Base-by-base conservation (phyloP, 2,888 invertebrate species). In the Tholera decimalis region DNA sequence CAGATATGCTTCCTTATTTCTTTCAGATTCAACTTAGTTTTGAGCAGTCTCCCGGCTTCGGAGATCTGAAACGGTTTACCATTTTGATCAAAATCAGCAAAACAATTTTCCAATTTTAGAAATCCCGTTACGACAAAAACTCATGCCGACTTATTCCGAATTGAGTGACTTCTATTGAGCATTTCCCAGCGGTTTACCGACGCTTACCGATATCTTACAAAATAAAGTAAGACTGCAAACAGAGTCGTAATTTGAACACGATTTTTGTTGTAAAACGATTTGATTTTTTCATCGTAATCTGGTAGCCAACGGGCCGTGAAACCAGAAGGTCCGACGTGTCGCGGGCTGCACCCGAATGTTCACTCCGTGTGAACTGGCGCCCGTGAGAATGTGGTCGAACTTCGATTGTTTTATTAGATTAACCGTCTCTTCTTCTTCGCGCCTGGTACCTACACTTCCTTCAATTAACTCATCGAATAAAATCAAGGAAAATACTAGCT, bases 351-450 rank as follows among this genome's bases (percentile, higher is more conserved):
- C 89, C 90, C 88, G 85, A 90, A 91, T 87, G 86, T 86, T 82
- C 77, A 73, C 74, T 18, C 73, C 89, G 91, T 92, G 93, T 91
- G 92, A 92, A 92, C 86, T 71, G 68, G 69, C 73, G 22, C 58
- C 88, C 92, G 93, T 93, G 93, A 91, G 93, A 93, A 92, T 91
- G 93, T 90, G 92, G 93, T 93, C 79, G 71, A 63, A 58, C 69
- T 65, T 65, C 79, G 63, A 82, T 82, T 84, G 82, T 76, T 84
- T 85, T 84, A 83, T 83, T 77, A 66, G 56, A 83, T 73, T 66
- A 64, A 20, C 41, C 60, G 46, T 26, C 35, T 49, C 22, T 37
- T 33, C 24, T 76, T 46, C 39, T 67, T 26, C n/a, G 33, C 15
- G n/a, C 22, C 46, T 73, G 13, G 39, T 58, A 53, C 35, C 20